These are phyloP conservation scores for Jordanella pulchra DNA, from an alignment of 2,797 vertebrate genomes.

Conservation along the genomic window DNA sequence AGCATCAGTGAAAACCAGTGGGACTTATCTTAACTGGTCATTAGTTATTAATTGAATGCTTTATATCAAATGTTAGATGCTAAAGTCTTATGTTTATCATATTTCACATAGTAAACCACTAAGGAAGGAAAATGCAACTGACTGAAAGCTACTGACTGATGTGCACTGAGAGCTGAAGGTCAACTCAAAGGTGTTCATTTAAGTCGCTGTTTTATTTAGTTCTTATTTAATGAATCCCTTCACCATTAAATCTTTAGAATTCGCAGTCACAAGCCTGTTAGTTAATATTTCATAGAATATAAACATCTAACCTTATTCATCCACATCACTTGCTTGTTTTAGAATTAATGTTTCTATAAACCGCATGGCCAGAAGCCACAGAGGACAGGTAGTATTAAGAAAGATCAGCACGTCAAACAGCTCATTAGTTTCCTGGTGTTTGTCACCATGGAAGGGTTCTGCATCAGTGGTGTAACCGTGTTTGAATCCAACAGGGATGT, in stretches of 20 bases:
- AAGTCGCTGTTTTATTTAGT: conserved; percentile 19
- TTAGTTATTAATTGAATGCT: too few relatives aligned
- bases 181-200: conserved; percentile 34
- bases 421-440: conserved; percentile 72
- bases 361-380: conserved; percentile 3
- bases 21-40: too few relatives aligned
- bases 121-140: too few relatives aligned
- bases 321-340: conserved; percentile 12
- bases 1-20: too few relatives aligned
- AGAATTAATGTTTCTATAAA: conserved; percentile 11
- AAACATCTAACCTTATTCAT: background rate
- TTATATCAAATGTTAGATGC: too few relatives aligned
- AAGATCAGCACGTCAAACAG: conserved; percentile 66
- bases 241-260: background rate
- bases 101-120: too few relatives aligned
- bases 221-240: conserved; percentile 20
- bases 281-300: background rate
- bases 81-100: too few relatives aligned
- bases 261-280: background rate
- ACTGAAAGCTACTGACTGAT: conserved; percentile 14
- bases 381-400: conserved; percentile 49
- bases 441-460: conserved; percentile 61
- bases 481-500: conserved; percentile 46
- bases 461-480: conserved; percentile 54
- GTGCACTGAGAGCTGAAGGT: conserved; percentile 4